A percentile compares a stretch with the other conserved stretches of the same genome.
phyloP scores from a whole-genome alignment of 2,113 vertebrate species.

The Hippolais icterina region DNA sequence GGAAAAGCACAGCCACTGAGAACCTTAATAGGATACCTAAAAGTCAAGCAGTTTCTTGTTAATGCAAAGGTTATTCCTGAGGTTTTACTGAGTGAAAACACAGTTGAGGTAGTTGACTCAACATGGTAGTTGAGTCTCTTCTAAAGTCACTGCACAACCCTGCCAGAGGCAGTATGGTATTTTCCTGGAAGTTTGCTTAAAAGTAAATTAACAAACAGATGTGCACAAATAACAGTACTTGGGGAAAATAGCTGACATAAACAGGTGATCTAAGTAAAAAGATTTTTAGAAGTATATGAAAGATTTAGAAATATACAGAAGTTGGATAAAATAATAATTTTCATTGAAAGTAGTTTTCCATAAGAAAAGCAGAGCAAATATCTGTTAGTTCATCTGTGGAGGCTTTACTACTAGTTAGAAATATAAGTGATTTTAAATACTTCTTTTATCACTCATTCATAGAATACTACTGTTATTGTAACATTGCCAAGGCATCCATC shows the following conservation, averaged over 20 bases:
- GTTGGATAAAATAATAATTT: conserved; percentile 17
- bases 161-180: not conserved
- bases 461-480: not conserved
- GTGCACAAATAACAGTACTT: not conserved
- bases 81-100: not conserved
- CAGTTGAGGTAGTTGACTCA: not conserved
- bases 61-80: conserved; percentile 2
- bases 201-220: not conserved
- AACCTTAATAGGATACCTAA: conserved; percentile 3
- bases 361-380: not conserved
- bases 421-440: conserved; percentile 26
- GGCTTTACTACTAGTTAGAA: not conserved
- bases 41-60: conserved; percentile 32
- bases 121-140: not conserved
- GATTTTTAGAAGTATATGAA: conserved; percentile 11
- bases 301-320: conserved; percentile 14
- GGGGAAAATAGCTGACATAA: not conserved
- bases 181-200: not conserved
- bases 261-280: not conserved
- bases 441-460: conserved; percentile 11
- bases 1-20: conserved; percentile 41
- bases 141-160: not conserved
- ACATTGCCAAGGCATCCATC: conserved; percentile 13
- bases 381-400: conserved; percentile 2
- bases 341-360: not conserved